Evolutionary conservation across 1,140 invertebrate genomes (phyloP), one percentile per base, ranked within the genome.

Genomic region (Lasaia peninsularis): DNA sequence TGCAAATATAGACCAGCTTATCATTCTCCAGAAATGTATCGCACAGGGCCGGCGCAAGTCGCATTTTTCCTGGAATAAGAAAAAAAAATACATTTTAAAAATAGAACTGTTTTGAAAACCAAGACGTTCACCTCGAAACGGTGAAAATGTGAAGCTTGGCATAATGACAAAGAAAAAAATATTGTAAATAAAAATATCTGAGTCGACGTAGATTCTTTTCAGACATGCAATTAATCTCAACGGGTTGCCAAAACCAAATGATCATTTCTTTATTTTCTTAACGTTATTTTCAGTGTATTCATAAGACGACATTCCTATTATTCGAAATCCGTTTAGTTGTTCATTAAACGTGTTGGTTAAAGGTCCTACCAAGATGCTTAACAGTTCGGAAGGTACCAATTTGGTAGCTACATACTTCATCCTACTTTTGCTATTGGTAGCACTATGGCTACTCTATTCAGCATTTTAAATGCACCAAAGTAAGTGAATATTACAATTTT

Each of bases 21-120:
- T 86, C 75, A 78, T 82, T 80, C 71, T 81, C 83, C 83, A 84
- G 75, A 78, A 78, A 77, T 73, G 73, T 69, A 72, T 58, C 56
- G 9, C 4, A 64, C 80, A 81, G 80, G 68, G 68, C 35, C 79
- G 80, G 52, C 82, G 49, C 79, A 56, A 14, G 55, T 10, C 1
- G 7, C 7, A 11, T 14, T n/a, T 28, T 21, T 2, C 2, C 7
- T 40, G 37, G 16, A 40, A 40, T 18, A 1, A 40, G 8, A 44
- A 11, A 44, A 14, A 14, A 44, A 44, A 11, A 4, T 44, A 18
- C 8, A 44, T 18, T 20, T 18, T 18, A 44, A 44, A 44, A 20
- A 44, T 44, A 44, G 9, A 52, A 24, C 49, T 33, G 10, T 40
- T 34, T 28, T 53, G 55, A 52, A 67, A 60, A 60, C 56, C 59